Evolutionary conservation across 2,797 vertebrate species (phyloP).

Genomic region (Garrulus glandarius): DNA sequence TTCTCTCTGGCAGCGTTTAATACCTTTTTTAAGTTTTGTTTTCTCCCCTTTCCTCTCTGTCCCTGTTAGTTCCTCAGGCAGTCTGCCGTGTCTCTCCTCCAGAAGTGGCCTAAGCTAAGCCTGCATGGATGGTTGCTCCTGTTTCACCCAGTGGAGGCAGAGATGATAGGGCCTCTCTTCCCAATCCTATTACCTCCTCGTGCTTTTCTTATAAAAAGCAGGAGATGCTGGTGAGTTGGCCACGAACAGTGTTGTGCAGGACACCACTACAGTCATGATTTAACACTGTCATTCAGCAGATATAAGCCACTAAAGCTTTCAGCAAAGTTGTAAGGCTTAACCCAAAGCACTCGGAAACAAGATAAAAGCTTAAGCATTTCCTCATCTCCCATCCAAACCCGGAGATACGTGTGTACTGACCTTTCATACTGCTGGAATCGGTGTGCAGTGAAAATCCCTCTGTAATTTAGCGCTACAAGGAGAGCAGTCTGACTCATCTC

Average conservation of each 20-base stretch:
- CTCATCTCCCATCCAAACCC: conserved; percentile 23
- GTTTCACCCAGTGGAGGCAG: neutral
- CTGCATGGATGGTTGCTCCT: neutral
- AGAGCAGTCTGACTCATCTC: conserved; percentile 32
- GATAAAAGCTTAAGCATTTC: conserved; percentile 68
- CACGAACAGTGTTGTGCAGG: neutral
- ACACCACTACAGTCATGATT: neutral
- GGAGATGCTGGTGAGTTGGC: neutral
- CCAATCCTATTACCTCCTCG: neutral
- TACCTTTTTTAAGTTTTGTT: neutral
- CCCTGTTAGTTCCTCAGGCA: neutral
- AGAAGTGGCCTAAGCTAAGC: neutral
- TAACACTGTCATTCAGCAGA: conserved; percentile 58
- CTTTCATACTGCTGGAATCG: conserved; percentile 56
- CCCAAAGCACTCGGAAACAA: conserved; percentile 62
- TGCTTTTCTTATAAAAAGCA: neutral
- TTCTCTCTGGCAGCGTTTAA: neutral
- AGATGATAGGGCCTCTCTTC: neutral
- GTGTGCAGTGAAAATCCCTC: conserved; percentile 52
- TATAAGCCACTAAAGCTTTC: conserved; percentile 61
- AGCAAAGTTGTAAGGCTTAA: conserved; percentile 66
- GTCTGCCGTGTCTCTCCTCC: neutral
- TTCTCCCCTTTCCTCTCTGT: neutral
- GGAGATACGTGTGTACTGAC: conserved; percentile 55
- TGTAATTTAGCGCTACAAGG: conserved; percentile 47